Percentiles rank a stretch among this genome's conserved stretches.
These are phyloP conservation scores for Centropus bengalensis DNA, from an alignment of 2,113 vertebrate genomes.

Conservation along the genomic window DNA sequence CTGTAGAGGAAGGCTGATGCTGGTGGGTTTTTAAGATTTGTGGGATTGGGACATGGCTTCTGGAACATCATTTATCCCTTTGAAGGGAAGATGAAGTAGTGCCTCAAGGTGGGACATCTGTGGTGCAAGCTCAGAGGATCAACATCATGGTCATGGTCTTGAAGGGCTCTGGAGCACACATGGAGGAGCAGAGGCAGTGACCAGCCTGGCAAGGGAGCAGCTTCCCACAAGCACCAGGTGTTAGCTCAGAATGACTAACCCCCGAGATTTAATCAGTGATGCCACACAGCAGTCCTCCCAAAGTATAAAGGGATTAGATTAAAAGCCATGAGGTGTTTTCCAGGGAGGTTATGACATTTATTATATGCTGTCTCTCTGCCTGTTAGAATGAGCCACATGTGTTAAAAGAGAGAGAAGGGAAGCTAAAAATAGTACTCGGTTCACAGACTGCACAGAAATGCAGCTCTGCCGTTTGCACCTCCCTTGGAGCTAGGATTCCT, in stretches of 20 bases:
- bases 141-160: neutral
- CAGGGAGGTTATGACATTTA: conserved; percentile 18
- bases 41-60: neutral
- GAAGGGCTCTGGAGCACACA: neutral
- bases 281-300: neutral
- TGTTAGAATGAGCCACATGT: neutral
- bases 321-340: conserved; percentile 37
- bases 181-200: neutral
- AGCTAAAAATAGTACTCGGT: neutral
- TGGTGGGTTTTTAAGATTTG: neutral
- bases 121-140: neutral
- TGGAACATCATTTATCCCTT: neutral
- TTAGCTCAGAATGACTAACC: neutral
- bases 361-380: neutral
- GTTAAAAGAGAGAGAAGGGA: neutral
- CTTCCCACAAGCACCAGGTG: neutral
- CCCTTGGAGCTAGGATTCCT: neutral
- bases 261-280: neutral
- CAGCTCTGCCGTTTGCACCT: neutral
- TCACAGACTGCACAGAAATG: neutral
- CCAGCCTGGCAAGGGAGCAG: neutral
- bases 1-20: neutral
- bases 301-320: conserved; percentile 29
- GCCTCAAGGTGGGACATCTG: neutral
- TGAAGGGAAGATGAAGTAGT: neutral